Evolutionary conservation across 2,797 vertebrate genomes (phyloP), one percentile per base, ranked within the genome.

Genomic region (Cossypha niveicapilla): DNA sequence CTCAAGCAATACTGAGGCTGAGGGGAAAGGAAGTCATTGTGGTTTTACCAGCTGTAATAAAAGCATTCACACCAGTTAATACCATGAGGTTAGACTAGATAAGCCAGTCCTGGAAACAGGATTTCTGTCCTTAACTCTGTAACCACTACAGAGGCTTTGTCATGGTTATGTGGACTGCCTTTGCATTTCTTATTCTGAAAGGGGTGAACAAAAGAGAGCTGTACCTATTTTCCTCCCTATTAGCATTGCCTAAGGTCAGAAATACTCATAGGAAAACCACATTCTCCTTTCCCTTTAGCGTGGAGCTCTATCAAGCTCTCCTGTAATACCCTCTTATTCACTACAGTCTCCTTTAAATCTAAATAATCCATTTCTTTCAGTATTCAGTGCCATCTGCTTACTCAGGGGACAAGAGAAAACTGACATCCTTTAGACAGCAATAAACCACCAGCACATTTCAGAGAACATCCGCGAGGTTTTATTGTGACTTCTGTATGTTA

Each of bases 391-490:
- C 75, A 82, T 90, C 41, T 94, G 42, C 80, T 87, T 86, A 39
- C 67, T 92, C 74, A 57, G 34, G 56, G 61, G 74, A 84, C 16
- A 57, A 88, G 48, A 86, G 80, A 70, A 90, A 87, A 86, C 34
- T 71, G 44, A 44, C n/a, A 35, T 90, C 76, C 63, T 90, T 92
- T 76, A 90, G 86, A 82, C 48, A 94, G 66, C 88, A 67, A 60
- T 93, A 94, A 91, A 94, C 57, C 30, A 63, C n/a, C 37, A 93
- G 37, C 50, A 66, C 18, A 90, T 84, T 88, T 79, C 54, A 84
- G 51, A 72, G 60, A 94, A 60, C 27, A 73, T 45, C 7, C 4
- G 0, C 24, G 30, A 53, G 27, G 32, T 67, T 94, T 88, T 77
- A 85, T 53, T 9, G 3, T 51, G 67, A 63, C 57, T 92, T 76